Percentiles rank a stretch among this genome's conserved stretches.
Conservation (phyloP, 2,888 invertebrate species). For the Rhagonycha lutea region DNA sequence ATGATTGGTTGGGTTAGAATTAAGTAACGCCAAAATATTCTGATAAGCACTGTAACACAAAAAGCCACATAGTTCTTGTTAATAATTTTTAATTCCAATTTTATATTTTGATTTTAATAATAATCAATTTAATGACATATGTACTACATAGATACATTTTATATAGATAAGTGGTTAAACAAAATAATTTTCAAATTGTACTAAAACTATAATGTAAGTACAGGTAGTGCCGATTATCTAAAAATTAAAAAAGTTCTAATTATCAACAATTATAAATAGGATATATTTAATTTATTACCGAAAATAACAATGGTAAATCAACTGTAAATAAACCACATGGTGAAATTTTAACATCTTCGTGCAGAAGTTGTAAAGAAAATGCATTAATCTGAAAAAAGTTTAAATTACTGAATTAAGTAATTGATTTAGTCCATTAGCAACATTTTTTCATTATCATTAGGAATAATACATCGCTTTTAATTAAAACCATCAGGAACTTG, state of each 20-base stretch:
- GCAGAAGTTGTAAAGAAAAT: conserved; percentile 4
- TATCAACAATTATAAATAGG: neutral
- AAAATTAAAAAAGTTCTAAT: neutral
- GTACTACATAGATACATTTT: too few relatives aligned
- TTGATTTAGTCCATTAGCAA: too few relatives aligned
- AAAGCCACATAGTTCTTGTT: too few relatives aligned
- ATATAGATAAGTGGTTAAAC: neutral
- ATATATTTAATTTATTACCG: neutral
- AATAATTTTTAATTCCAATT: too few relatives aligned
- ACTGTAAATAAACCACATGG: neutral
- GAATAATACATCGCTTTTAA: too few relatives aligned
- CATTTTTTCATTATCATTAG: too few relatives aligned
- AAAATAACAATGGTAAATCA: neutral
- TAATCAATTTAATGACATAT: too few relatives aligned
- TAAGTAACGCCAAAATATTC: too few relatives aligned
- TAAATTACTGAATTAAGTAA: neutral
- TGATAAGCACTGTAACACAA: too few relatives aligned
- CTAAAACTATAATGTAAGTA: neutral
- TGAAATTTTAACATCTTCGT: neutral
- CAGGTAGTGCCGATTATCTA: neutral
- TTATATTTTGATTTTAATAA: too few relatives aligned
- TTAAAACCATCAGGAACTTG: too few relatives aligned
- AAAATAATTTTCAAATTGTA: neutral
- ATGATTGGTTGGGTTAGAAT: too few relatives aligned
- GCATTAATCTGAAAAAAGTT: neutral